These are phyloP conservation scores for Rambutsinella grinnellia DNA, from an alignment of 2,888 invertebrate species.

Conservation along the genomic window DNA sequence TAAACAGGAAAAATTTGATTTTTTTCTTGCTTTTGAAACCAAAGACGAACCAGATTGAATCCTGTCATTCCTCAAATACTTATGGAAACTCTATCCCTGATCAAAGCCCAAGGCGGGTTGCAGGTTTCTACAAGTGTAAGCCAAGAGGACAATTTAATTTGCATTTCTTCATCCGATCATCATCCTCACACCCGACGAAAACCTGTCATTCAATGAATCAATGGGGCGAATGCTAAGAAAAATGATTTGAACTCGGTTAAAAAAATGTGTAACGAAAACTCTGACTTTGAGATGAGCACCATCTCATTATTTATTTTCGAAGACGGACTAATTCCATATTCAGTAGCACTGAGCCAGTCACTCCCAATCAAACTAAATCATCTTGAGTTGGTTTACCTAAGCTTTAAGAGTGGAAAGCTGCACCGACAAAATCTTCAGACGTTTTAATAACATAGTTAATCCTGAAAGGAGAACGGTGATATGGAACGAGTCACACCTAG, in stretches of 20 bases:
- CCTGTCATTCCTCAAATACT: not conserved
- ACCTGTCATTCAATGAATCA: slow-evolving; percentile 16
- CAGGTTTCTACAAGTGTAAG: not conserved
- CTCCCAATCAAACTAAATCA: slow-evolving; percentile 29
- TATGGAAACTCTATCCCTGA: not conserved
- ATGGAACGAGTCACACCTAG: too few relatives aligned
- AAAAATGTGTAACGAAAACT: not conserved
- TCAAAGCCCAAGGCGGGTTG: not conserved
- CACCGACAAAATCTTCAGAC: too few relatives aligned
- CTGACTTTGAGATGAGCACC: not conserved
- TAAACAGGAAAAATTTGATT: not conserved
- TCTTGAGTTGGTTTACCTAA: too few relatives aligned
- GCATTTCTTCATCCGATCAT: slow-evolving; percentile 4
- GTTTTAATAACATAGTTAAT: too few relatives aligned
- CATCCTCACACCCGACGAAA: not conserved
- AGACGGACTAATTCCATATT: not conserved
- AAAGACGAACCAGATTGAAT: slow-evolving; percentile 2
- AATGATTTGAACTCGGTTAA: not conserved
- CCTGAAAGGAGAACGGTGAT: too few relatives aligned
- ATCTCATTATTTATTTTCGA: not conserved
- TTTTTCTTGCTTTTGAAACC: not conserved
- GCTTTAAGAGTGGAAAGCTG: too few relatives aligned
- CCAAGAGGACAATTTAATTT: slow-evolving; percentile 17
- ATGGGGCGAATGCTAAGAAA: slow-evolving; percentile 10
- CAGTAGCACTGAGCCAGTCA: slow-evolving; percentile 14